phyloP scores from a whole-genome alignment of 2,113 vertebrate genomes.

The Trichechus manatus region DNA sequence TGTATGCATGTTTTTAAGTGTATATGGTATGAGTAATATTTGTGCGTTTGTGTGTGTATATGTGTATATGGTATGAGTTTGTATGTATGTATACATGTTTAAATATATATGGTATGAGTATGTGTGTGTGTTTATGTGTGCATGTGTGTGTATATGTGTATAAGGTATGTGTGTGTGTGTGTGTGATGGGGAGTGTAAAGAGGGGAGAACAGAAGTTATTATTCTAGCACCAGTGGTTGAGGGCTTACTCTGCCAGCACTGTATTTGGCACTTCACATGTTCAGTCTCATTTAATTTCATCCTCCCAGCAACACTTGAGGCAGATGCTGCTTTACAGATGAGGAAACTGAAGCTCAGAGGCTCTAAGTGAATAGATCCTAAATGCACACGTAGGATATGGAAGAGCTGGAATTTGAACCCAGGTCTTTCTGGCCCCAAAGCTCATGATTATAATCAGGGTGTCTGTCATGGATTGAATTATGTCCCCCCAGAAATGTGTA shows the following conservation, averaged over 20 bases:
- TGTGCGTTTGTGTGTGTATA: no score
- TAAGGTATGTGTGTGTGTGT: not conserved
- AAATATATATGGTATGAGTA: not conserved
- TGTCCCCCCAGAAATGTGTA: no score
- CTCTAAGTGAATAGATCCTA: not conserved
- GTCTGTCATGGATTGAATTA: no score
- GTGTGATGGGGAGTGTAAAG: not conserved
- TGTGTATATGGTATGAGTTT: not conserved
- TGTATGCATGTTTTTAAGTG: not conserved
- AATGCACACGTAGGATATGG: not conserved
- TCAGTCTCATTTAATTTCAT: not conserved
- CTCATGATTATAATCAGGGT: not conserved
- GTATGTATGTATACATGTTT: no score
- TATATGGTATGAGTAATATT: not conserved
- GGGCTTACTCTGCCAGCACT: not conserved
- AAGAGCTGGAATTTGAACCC: not conserved
- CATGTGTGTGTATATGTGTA: no score
- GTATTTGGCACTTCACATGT: not conserved
- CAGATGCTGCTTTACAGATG: not conserved
- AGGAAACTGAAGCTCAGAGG: not conserved
- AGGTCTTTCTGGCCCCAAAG: not conserved
- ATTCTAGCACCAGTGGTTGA: not conserved
- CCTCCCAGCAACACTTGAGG: not conserved
- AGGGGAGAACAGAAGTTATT: not conserved
- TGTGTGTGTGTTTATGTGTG: no score